Percentiles rank a stretch among this genome's conserved stretches.
Conservation (phyloP, 2,888 invertebrate species). For the Hesperia comma region DNA sequence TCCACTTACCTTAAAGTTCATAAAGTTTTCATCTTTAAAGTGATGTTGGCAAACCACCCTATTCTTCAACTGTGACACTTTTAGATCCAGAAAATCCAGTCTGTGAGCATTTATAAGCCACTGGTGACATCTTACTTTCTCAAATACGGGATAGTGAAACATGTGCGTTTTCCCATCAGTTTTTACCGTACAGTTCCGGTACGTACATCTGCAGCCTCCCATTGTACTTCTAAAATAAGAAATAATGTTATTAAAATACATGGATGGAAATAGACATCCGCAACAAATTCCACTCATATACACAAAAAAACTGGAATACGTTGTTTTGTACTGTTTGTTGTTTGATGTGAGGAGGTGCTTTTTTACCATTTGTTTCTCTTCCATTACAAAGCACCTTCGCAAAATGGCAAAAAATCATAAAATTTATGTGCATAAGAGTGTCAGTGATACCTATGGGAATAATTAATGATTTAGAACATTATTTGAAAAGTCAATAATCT, state of each 20-base stretch:
- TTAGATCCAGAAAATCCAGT: slow-evolving; percentile 79
- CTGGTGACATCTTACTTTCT: slow-evolving; percentile 81
- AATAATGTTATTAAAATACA: background rate
- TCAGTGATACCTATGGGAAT: no score
- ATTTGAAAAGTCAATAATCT: no score
- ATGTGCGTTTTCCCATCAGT: slow-evolving; percentile 83
- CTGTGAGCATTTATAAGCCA: slow-evolving; percentile 84
- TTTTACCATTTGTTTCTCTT: no score
- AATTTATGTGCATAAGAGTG: no score
- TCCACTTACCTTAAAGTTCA: slow-evolving; percentile 75
- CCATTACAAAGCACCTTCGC: no score
- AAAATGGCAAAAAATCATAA: no score
- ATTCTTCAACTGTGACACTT: slow-evolving; percentile 84
- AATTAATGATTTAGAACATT: no score
- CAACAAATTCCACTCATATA: no score
- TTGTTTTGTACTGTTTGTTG: no score
- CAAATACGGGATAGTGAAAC: slow-evolving; percentile 86
- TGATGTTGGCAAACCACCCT: slow-evolving; percentile 85
- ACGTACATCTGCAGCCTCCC: slow-evolving; percentile 86
- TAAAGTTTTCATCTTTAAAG: slow-evolving; percentile 80
- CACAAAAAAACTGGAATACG: no score
- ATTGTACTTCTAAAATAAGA: slow-evolving; percentile 54
- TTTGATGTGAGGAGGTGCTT: no score
- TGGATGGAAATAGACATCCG: no score
- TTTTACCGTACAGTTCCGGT: slow-evolving; percentile 78